phyloP scores from a whole-genome alignment of 2,888 invertebrate species.

The Cremastinae sp. region DNA sequence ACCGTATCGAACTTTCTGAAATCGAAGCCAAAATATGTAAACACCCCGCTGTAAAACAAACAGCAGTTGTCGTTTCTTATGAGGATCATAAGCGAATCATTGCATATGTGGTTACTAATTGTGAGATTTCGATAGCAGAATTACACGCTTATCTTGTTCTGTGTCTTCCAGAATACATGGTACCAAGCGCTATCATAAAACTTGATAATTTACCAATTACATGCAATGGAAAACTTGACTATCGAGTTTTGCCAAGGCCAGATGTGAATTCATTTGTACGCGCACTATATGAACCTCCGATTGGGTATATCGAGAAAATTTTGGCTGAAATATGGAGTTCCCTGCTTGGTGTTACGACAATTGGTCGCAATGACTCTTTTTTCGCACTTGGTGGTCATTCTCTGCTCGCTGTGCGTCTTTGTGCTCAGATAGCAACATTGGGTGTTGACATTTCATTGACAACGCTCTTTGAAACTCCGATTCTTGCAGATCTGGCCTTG shows the following conservation, averaged over 20 bases:
- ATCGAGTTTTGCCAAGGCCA: conserved; percentile 7
- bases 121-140: not conserved
- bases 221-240: conserved; percentile 1
- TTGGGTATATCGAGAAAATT: not conserved
- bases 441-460: conserved; percentile 7
- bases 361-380: conserved; percentile 23
- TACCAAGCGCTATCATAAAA: conserved; percentile 11
- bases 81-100: conserved; percentile 4
- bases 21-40: conserved; percentile 3
- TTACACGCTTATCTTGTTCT: not conserved
- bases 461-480: not conserved
- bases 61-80: not conserved
- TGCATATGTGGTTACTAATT: conserved; percentile 3
- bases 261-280: conserved; percentile 4
- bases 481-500: not conserved
- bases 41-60: conserved; percentile 5
- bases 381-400: conserved; percentile 27
- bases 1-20: conserved; percentile 13
- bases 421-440: not conserved
- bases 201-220: not conserved
- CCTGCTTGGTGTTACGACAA: conserved; percentile 14
- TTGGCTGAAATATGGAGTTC: conserved; percentile 15
- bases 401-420: conserved; percentile 2
- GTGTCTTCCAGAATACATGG: conserved; percentile 20
- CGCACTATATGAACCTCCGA: not conserved